phyloP scores from a whole-genome alignment of 2,113 vertebrate genomes.

The Heterotis niloticus region DNA sequence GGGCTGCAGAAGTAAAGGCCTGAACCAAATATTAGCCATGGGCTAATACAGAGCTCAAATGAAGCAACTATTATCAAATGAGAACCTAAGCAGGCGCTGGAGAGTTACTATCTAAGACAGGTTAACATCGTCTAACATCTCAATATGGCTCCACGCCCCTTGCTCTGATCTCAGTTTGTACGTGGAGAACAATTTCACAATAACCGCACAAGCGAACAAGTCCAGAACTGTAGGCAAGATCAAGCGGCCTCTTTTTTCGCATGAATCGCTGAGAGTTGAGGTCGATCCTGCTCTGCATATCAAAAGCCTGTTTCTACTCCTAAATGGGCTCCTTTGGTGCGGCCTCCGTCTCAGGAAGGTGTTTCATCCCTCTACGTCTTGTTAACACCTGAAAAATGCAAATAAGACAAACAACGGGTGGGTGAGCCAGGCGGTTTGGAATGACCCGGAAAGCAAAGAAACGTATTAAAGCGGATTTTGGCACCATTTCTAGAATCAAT shows the following conservation, averaged over 20 bases:
- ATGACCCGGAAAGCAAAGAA: slow-evolving; percentile 35
- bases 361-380: slow-evolving; percentile 27
- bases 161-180: neutral
- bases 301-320: slow-evolving; percentile 31
- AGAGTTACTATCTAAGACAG: neutral
- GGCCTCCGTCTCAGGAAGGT: slow-evolving; percentile 8
- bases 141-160: neutral
- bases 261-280: slow-evolving; percentile 22
- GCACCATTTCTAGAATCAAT: slow-evolving; percentile 28
- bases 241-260: neutral
- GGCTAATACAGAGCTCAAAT: no score
- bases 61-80: neutral
- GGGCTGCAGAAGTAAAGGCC: no score
- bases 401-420: slow-evolving; percentile 44
- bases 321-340: slow-evolving; percentile 26
- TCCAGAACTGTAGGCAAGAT: neutral
- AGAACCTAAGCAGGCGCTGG: neutral
- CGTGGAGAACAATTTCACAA: neutral
- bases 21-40: no score
- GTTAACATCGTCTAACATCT: neutral
- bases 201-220: neutral
- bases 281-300: slow-evolving; percentile 37
- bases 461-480: slow-evolving; percentile 19
- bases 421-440: slow-evolving; percentile 18
- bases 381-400: slow-evolving; percentile 36